phyloP scores from a whole-genome alignment of 1,140 invertebrate species.

The Octopus bimaculoides region DNA sequence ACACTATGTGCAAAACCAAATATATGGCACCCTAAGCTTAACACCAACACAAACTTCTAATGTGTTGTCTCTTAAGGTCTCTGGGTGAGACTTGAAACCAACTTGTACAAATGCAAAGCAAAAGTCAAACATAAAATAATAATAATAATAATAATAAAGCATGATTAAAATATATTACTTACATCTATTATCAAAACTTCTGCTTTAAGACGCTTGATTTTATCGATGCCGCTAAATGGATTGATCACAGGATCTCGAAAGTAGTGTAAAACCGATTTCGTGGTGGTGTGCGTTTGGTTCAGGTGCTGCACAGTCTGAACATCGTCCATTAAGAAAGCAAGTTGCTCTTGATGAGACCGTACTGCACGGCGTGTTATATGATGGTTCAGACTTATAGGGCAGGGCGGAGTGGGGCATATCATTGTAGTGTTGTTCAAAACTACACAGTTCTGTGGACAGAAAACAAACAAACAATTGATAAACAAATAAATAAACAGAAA shows the following conservation, averaged over 20 bases:
- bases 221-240: slow-evolving; percentile 71
- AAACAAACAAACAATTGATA: not conserved
- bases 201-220: slow-evolving; percentile 85
- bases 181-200: slow-evolving; percentile 92
- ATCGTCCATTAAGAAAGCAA: slow-evolving; percentile 95
- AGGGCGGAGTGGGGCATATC: slow-evolving; percentile 89
- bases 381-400: slow-evolving; percentile 61
- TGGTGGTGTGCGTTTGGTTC: slow-evolving; percentile 78
- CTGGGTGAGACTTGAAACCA: too few species aligned
- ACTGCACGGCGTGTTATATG: slow-evolving; percentile 48
- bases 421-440: slow-evolving; percentile 87
- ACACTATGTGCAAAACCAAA: too few species aligned
- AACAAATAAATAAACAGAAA: not conserved
- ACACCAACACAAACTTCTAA: too few species aligned
- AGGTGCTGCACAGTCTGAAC: slow-evolving; percentile 84
- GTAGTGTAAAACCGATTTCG: slow-evolving; percentile 79
- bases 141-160: not conserved
- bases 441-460: slow-evolving; percentile 65
- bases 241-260: slow-evolving; percentile 90
- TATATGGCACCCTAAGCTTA: too few species aligned
- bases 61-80: too few species aligned
- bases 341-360: slow-evolving; percentile 53
- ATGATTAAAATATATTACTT: slow-evolving; percentile 25
- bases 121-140: too few species aligned
- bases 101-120: too few species aligned